These are phyloP conservation scores for Saguinus imperator DNA, from an alignment of 2,113 vertebrate genomes.

Conservation along the genomic window DNA sequence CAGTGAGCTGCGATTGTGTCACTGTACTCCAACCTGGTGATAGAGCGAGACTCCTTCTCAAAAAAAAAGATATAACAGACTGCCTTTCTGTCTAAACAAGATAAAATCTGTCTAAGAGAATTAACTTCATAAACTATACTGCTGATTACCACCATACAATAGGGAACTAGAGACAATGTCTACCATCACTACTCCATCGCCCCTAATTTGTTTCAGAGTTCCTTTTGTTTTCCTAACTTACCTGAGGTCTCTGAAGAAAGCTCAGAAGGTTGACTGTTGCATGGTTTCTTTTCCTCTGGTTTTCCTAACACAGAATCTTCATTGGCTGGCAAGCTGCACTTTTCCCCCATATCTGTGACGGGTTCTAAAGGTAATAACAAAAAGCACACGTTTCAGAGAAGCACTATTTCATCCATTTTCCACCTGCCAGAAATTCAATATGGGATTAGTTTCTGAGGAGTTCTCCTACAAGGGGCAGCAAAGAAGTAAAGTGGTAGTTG, in stretches of 20 bases:
- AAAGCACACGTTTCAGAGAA: slow-evolving; percentile 45
- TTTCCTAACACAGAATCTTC: slow-evolving; percentile 43
- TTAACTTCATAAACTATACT: neutral
- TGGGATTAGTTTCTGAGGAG: neutral
- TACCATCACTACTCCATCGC: neutral
- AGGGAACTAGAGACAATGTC: neutral
- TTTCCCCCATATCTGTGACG: neutral
- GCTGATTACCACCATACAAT: neutral
- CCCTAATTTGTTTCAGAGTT: neutral
- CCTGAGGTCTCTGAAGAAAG: slow-evolving; percentile 55
- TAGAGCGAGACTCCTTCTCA: too few relatives aligned
- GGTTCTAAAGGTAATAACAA: slow-evolving; percentile 55
- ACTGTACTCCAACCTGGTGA: too few relatives aligned
- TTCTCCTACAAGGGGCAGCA: neutral
- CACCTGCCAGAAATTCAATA: neutral
- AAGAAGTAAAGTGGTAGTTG: neutral
- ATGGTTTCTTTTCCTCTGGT: slow-evolving; percentile 17
- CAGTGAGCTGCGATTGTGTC: too few relatives aligned
- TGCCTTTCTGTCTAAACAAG: neutral
- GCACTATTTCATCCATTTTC: slow-evolving; percentile 6
- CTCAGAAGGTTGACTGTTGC: neutral
- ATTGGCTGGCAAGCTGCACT: slow-evolving; percentile 6
- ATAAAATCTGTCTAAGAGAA: neutral
- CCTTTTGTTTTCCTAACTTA: slow-evolving; percentile 24
- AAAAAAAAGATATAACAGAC: neutral